phyloP scores from a whole-genome alignment of 2,888 invertebrate genomes.

The Cistogaster globosa region DNA sequence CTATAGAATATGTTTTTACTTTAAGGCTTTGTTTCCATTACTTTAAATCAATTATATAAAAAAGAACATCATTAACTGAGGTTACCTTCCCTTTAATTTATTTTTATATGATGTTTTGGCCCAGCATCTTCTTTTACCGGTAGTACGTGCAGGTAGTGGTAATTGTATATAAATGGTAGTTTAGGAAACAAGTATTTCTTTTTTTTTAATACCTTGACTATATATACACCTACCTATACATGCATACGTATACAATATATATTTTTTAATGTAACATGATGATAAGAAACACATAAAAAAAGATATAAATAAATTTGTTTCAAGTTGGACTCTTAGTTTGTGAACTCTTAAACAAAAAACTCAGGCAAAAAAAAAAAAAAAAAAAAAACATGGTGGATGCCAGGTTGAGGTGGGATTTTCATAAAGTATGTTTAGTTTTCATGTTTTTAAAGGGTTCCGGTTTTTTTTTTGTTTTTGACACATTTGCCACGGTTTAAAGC shows the following conservation, averaged over 20 bases:
- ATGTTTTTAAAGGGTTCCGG: conserved; percentile 47
- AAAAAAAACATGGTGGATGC: conserved; percentile 59
- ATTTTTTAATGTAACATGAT: conserved; percentile 64
- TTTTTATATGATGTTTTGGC: conserved; percentile 3
- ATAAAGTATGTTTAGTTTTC: conserved; percentile 43
- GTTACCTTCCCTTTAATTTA: not conserved
- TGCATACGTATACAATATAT: conserved; percentile 2
- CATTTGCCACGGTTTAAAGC: conserved; percentile 44
- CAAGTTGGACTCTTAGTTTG: conserved; percentile 50
- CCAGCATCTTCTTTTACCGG: conserved; percentile 53
- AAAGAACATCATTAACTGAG: not conserved
- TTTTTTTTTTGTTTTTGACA: conserved; percentile 51
- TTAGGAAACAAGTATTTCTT: conserved; percentile 61
- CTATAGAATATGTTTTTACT: no score
- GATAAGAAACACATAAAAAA: conserved; percentile 39
- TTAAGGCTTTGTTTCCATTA: no score
- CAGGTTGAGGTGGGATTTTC: conserved; percentile 65
- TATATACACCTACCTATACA: conserved; percentile 4
- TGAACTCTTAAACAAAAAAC: conserved; percentile 48
- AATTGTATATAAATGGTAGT: conserved; percentile 60
- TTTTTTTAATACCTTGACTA: conserved; percentile 23
- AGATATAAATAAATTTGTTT: conserved; percentile 41
- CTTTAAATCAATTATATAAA: no score
- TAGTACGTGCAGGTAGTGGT: conserved; percentile 37
- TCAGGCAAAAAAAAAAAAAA: not conserved